Base-by-base conservation (phyloP, 1,140 invertebrate genomes). In the Chrysopa pallens region DNA sequence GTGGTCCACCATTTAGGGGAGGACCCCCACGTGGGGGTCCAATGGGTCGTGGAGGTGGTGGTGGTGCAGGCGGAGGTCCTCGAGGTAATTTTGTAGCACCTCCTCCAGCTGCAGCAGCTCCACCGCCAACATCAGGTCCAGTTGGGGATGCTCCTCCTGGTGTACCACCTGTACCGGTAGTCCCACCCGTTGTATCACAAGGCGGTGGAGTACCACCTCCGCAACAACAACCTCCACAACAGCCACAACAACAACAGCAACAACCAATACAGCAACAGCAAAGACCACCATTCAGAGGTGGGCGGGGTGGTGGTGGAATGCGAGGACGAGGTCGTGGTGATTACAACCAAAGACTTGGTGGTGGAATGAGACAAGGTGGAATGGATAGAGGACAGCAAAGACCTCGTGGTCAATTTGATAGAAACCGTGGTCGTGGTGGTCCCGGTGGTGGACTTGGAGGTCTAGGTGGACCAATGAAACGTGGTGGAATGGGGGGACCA, bases 1-100 rank as follows among this genome's bases (percentile, higher is more conserved):
- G 45, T 36, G 48, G 42, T 42, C 42, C 42, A 38, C 42, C 38
- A 7, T 38, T 43, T 7, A 35, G 42, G 8, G 38, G 31, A 11
- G 31, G 31, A 6, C 31, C 31, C 6, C 40, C 17, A n/a, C 12
- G 40, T 1, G 40, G 28, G 4, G 17, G 17, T 12, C 40, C 17
- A 33, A 46, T 48, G 46, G 48, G 48, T 13, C 36, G 46, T 23
- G 46, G 48, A n/a, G 49, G 49, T 31, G 46, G 46, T 23, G 49
- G 49, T 17, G 31, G 31, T 33, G n/a, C n/a, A n/a, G 31, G 31
- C 27, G 38, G 38, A 4, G 38, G 38, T 39, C 48, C 48, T 39
- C 44, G 46, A n/a, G 8, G 44, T n/a, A 40, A 40, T 23, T 33
- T 39, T 11, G 44, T 23, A 17, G 42, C 36, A 14, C 29, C 29